phyloP scores from a whole-genome alignment of 2,888 invertebrate genomes.

The Cephus pygmeus region DNA sequence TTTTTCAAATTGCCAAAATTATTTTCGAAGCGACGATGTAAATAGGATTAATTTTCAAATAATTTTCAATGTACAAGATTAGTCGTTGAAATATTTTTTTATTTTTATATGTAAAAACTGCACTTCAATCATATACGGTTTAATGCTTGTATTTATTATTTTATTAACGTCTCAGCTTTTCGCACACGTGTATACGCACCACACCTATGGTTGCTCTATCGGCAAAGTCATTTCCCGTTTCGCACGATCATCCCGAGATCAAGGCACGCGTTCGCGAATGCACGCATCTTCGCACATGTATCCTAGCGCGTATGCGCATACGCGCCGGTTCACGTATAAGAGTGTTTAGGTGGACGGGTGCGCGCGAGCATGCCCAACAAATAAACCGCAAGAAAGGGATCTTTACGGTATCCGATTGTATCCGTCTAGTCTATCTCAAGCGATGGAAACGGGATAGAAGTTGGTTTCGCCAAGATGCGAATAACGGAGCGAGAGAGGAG shows the following conservation, averaged over 20 bases:
- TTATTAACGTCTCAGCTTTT: background rate
- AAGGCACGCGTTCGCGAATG: background rate
- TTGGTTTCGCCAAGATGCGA: constrained; percentile 17
- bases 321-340: background rate
- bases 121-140: background rate
- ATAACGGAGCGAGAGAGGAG: constrained; percentile 28
- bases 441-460: background rate
- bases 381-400: background rate
- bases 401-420: constrained; percentile 6
- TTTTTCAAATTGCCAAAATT: background rate
- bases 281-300: background rate
- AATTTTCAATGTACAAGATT: background rate
- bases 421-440: background rate
- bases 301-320: background rate
- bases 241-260: background rate
- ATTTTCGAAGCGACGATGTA: background rate
- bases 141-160: background rate
- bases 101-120: background rate
- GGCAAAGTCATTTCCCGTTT: background rate
- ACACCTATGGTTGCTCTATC: background rate
- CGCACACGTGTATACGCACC: background rate
- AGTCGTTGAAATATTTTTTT: background rate
- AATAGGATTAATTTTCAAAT: background rate
- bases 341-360: background rate
- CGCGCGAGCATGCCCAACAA: background rate